phyloP scores from a whole-genome alignment of 2,797 vertebrate species.

The Cyclura pinguis region DNA sequence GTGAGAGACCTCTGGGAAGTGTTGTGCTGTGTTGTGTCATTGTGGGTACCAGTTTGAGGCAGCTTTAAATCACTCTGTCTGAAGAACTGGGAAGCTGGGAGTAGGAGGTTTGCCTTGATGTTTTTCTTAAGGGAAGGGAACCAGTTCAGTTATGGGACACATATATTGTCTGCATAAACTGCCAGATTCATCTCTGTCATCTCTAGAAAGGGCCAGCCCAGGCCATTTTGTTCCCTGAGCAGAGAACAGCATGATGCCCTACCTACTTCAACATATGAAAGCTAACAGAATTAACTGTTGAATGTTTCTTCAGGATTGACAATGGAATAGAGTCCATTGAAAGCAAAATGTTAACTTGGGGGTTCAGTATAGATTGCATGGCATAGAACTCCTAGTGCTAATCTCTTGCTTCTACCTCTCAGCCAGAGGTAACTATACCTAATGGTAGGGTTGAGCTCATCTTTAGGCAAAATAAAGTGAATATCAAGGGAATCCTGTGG shows the following conservation, averaged over 20 bases:
- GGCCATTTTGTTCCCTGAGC: neutral
- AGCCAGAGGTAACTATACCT: neutral
- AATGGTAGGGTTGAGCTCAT: neutral
- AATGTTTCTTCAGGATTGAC: too few species aligned
- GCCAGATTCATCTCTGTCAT: neutral
- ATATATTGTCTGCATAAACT: neutral
- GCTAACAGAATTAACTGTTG: neutral
- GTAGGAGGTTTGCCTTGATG: neutral
- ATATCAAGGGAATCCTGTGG: neutral
- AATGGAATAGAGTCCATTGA: neutral
- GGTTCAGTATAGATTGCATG: neutral
- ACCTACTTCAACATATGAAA: neutral
- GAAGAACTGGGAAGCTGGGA: neutral
- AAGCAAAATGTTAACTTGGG: neutral
- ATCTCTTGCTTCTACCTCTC: neutral
- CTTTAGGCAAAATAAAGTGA: neutral
- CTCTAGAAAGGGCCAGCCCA: neutral
- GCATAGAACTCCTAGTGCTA: neutral
- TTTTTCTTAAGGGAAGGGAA: neutral
- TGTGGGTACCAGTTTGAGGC: neutral
- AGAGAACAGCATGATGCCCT: neutral
- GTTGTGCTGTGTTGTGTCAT: neutral
- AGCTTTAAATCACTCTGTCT: neutral
- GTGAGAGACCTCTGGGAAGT: constrained; percentile 11
- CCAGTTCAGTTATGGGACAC: neutral